Conservation (phyloP, 2,888 invertebrate genomes). For the Nomada ruficornis region DNA sequence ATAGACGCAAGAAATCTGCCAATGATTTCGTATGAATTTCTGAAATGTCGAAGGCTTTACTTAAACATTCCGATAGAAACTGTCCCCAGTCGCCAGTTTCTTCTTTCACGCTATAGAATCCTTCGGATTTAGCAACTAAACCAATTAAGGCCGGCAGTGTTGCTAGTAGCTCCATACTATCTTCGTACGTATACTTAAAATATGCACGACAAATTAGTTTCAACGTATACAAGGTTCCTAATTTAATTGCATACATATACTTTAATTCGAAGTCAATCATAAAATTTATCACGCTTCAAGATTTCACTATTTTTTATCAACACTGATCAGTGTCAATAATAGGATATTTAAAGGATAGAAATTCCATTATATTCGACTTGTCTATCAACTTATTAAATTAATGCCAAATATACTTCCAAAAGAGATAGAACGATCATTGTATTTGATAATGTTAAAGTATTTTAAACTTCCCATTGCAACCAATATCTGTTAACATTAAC, state of each 20-base stretch:
- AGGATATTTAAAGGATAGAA: too few species aligned
- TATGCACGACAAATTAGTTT: neutral
- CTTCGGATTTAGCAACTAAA: constrained; percentile 61
- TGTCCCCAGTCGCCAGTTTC: constrained; percentile 76
- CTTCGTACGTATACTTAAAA: constrained; percentile 77
- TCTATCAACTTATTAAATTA: too few species aligned
- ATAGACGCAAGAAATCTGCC: constrained; percentile 76
- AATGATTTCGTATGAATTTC: constrained; percentile 65
- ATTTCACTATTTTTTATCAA: too few species aligned
- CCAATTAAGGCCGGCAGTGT: constrained; percentile 78
- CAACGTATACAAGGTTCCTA: too few species aligned
- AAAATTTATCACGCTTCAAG: neutral
- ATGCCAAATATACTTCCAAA: too few species aligned
- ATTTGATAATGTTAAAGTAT: too few species aligned
- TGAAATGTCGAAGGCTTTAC: constrained; percentile 45
- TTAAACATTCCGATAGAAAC: constrained; percentile 73
- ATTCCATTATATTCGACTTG: too few species aligned
- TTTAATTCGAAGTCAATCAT: neutral
- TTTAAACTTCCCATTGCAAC: too few species aligned
- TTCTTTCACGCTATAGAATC: constrained; percentile 52
- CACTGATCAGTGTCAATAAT: too few species aligned
- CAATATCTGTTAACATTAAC: neutral
- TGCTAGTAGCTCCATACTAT: constrained; percentile 80
- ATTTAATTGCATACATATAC: too few species aligned
- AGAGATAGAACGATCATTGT: too few species aligned